Evolutionary conservation across 1,140 invertebrate species (phyloP).

Genomic region (Eumaeus atala): DNA sequence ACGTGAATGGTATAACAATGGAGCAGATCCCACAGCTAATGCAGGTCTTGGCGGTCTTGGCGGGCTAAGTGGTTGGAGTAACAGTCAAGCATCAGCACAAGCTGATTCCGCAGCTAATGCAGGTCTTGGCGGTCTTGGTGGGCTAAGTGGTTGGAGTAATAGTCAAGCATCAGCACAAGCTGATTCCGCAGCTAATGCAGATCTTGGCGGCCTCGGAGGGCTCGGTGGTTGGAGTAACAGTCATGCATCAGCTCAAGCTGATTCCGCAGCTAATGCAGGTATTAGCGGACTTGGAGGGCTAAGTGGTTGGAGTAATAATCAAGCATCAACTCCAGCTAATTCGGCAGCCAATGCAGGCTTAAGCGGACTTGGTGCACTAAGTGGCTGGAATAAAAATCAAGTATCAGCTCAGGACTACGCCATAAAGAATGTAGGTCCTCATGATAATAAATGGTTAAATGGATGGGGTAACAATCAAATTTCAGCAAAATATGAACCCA

Average conservation of each 20-base stretch:
- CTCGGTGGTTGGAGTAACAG: not conserved
- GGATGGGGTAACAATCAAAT: slow-evolving; percentile 15
- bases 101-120: slow-evolving; percentile 16
- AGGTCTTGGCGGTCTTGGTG: not conserved
- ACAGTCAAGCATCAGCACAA: slow-evolving; percentile 8
- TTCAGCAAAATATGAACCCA: no score
- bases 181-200: slow-evolving; percentile 8
- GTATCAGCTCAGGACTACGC: slow-evolving; percentile 23
- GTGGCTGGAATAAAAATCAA: no score
- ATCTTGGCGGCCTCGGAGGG: slow-evolving; percentile 10
- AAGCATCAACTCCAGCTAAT: no score
- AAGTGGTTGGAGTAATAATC: no score
- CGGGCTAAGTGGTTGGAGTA: no score
- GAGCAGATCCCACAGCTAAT: slow-evolving; percentile 14
- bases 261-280: slow-evolving; percentile 9
- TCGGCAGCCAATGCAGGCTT: no score
- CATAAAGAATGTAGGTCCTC: slow-evolving; percentile 5
- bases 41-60: not conserved
- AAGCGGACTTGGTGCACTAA: no score
- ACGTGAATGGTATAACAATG: slow-evolving; percentile 1
- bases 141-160: slow-evolving; percentile 5
- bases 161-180: slow-evolving; percentile 14
- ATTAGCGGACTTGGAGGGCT: not conserved
- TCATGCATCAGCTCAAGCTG: slow-evolving; percentile 16
- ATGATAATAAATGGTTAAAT: slow-evolving; percentile 7